These are phyloP conservation scores for Carettochelys insculpta DNA, from an alignment of 2,113 vertebrate species.

Conservation along the genomic window DNA sequence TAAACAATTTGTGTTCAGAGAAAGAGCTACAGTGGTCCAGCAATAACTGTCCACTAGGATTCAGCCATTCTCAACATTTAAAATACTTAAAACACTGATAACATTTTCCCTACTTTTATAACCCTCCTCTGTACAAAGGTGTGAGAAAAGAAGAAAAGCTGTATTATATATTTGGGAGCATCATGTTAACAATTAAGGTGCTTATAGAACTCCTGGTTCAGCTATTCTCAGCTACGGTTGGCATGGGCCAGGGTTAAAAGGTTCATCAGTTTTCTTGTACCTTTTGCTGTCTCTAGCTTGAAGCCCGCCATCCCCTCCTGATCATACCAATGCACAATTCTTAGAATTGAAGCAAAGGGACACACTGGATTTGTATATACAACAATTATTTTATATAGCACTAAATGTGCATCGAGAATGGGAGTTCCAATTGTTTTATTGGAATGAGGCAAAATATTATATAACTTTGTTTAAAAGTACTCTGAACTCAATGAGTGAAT, in stretches of 20 bases:
- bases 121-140: neutral
- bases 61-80: neutral
- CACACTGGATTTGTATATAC: neutral
- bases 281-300: neutral
- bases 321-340: neutral
- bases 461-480: neutral
- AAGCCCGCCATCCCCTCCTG: neutral
- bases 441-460: neutral
- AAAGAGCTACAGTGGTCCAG: neutral
- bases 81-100: neutral
- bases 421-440: neutral
- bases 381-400: neutral
- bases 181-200: neutral
- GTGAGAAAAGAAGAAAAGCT: neutral
- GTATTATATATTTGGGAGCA: neutral
- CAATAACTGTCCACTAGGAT: neutral
- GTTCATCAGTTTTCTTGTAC: neutral
- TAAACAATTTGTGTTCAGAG: neutral
- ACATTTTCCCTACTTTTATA: neutral
- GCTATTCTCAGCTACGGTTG: neutral
- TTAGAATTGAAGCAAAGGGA: neutral
- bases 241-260: neutral
- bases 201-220: neutral
- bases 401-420: neutral
- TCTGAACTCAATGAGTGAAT: neutral